Conservation (phyloP, 2,113 vertebrate genomes). For the Chamaea fasciata region DNA sequence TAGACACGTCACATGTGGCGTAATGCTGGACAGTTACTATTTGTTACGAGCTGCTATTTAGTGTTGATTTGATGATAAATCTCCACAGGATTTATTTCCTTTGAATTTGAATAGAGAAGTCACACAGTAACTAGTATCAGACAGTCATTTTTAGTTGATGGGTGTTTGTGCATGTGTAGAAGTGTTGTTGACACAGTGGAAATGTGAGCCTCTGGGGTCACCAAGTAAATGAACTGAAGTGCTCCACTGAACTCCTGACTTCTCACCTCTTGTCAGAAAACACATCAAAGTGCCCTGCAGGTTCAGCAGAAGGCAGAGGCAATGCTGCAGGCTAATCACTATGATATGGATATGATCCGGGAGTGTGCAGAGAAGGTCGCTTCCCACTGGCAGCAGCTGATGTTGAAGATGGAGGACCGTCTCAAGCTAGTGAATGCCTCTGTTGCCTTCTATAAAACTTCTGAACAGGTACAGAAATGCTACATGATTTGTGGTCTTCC, state of each 20-base stretch:
- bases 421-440: slow-evolving; percentile 99
- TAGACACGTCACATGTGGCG: background rate
- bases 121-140: background rate
- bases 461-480: slow-evolving; percentile 84
- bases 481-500: background rate
- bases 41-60: background rate
- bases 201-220: background rate
- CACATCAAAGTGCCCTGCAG: slow-evolving; percentile 96
- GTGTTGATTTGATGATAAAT: background rate
- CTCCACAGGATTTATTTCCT: background rate
- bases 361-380: slow-evolving; percentile 98
- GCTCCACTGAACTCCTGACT: background rate
- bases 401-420: slow-evolving; percentile 99
- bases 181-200: background rate
- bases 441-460: slow-evolving; percentile 98
- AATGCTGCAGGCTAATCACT: slow-evolving; percentile 95
- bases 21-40: background rate
- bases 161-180: background rate
- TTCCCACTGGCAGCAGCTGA: slow-evolving; percentile 97
- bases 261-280: slow-evolving; percentile 79
- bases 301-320: slow-evolving; percentile 98
- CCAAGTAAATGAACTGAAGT: background rate
- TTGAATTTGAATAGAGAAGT: background rate
- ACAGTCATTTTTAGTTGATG: background rate
- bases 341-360: slow-evolving; percentile 96